Percentiles rank a stretch among this genome's conserved stretches.
These are phyloP conservation scores for Heterotis niloticus DNA, from an alignment of 2,113 vertebrate genomes.

Conservation along the genomic window DNA sequence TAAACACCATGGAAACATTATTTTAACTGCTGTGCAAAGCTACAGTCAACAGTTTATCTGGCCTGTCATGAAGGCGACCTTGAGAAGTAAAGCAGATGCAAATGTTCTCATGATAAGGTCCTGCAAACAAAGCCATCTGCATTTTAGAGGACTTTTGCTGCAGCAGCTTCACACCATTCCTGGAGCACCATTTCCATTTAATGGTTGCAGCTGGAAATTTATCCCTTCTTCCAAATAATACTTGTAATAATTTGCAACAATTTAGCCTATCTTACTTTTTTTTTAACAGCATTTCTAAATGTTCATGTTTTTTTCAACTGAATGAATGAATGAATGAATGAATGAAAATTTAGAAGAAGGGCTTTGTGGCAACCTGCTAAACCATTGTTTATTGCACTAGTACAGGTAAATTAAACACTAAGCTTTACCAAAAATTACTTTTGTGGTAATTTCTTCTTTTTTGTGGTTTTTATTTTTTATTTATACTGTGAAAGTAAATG, in stretches of 20 bases:
- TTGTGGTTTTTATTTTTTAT: too few relatives aligned
- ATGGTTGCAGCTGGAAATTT: background rate
- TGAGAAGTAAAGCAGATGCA: constrained; percentile 12
- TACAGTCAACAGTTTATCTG: background rate
- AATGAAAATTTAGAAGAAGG: too few relatives aligned
- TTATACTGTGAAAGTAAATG: too few relatives aligned
- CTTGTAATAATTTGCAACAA: too few relatives aligned
- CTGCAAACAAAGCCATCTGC: background rate
- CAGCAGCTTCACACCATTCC: background rate
- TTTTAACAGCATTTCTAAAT: too few relatives aligned
- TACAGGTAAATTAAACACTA: background rate
- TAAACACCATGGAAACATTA: background rate
- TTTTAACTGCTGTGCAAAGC: background rate
- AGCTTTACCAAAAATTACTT: background rate
- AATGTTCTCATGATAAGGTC: constrained; percentile 20
- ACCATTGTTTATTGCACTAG: background rate
- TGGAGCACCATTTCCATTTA: constrained; percentile 5
- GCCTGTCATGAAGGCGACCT: constrained; percentile 2
- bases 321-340: too few relatives aligned
- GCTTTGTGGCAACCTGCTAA: background rate
- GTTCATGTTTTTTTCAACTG: too few relatives aligned
- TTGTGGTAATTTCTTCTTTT: background rate
- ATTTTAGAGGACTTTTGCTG: background rate
- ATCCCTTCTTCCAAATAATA: too few relatives aligned
- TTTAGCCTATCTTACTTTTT: too few relatives aligned